These are phyloP conservation scores for Embidobia sp. DNA, from an alignment of 2,888 invertebrate genomes.

Conservation along the genomic window DNA sequence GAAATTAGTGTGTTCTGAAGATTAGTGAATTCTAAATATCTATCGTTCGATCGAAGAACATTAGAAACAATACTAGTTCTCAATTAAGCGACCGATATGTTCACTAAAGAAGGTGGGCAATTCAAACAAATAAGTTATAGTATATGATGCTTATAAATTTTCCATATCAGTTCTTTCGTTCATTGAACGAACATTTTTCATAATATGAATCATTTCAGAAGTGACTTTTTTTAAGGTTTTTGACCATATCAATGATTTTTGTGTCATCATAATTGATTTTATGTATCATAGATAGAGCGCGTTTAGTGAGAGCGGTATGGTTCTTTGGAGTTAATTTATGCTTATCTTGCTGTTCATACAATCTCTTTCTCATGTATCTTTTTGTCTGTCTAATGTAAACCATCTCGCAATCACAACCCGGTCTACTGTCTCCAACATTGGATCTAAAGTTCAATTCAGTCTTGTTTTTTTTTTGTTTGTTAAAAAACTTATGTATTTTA, in stretches of 20 bases:
- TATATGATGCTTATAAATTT: not conserved
- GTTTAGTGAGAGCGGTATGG: constrained; percentile 2
- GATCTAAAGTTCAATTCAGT: not conserved
- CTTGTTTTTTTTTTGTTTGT: constrained; percentile 14
- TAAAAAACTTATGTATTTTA: not conserved
- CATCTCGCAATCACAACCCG: constrained; percentile 12
- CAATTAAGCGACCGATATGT: too few species aligned
- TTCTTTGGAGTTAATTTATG: constrained; percentile 5
- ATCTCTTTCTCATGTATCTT: constrained; percentile 1
- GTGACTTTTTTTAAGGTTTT: constrained; percentile 28
- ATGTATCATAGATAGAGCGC: not conserved
- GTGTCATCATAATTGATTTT: constrained; percentile 27
- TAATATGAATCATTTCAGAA: constrained; percentile 33
- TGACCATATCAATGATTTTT: constrained; percentile 19
- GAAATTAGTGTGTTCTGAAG: too few species aligned
- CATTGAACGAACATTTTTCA: not conserved
- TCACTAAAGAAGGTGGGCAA: too few species aligned
- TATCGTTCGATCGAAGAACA: too few species aligned
- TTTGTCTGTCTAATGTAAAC: constrained; percentile 36
- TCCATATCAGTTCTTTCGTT: constrained; percentile 19
- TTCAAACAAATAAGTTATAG: not conserved
- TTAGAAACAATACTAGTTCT: too few species aligned
- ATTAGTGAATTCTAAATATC: too few species aligned
- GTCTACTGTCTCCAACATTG: constrained; percentile 20
- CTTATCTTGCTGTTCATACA: constrained; percentile 30